phyloP scores from a whole-genome alignment of 2,113 vertebrate genomes.

The Orientallactaga bullata region DNA sequence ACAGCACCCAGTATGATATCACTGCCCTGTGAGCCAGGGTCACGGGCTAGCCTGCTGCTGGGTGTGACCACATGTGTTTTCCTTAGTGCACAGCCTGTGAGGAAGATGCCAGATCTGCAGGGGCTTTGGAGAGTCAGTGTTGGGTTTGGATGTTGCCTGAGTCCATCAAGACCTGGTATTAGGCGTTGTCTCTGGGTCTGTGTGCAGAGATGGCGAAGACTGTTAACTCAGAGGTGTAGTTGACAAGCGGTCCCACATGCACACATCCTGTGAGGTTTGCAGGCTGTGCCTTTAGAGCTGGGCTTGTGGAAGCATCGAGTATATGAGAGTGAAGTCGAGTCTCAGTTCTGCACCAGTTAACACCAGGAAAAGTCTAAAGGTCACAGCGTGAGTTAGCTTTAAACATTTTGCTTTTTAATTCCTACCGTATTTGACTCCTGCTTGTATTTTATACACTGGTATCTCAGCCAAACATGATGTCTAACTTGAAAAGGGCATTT shows the following conservation, averaged over 20 bases:
- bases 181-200: not conserved
- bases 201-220: no score
- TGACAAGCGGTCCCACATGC: no score
- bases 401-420: not conserved
- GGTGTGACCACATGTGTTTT: accelerated
- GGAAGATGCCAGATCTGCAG: not conserved
- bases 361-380: not conserved
- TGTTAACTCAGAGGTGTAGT: no score
- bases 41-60: not conserved
- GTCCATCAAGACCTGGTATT: no score
- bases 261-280: no score
- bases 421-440: not conserved
- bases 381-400: not conserved
- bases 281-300: not conserved
- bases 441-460: not conserved
- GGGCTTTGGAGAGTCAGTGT: no score
- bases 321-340: no score
- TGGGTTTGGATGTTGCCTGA: not conserved
- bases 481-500: not conserved
- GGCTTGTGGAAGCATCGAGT: not conserved
- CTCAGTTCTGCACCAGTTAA: not conserved
- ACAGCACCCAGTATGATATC: accelerated
- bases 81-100: not conserved
- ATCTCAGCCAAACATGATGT: no score
- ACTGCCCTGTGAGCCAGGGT: no score